These are phyloP conservation scores for Paramacrobiotus metropolitanus DNA, from an alignment of 1,140 invertebrate genomes.

Conservation along the genomic window DNA sequence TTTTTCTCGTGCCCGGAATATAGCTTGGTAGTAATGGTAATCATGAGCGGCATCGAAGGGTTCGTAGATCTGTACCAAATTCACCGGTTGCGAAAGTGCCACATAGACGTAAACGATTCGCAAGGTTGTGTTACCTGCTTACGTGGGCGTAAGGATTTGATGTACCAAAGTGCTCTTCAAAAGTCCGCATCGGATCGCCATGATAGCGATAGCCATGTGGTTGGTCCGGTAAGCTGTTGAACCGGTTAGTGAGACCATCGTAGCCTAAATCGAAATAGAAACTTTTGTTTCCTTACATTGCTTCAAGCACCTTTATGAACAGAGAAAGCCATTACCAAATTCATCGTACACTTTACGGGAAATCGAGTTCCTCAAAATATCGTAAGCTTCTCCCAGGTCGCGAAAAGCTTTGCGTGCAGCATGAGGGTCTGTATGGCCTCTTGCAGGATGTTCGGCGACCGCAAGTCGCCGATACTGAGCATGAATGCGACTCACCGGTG, in stretches of 20 bases:
- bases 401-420: not conserved
- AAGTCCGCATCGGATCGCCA: not conserved
- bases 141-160: not conserved
- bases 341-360: not conserved
- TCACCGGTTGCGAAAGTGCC: not conserved
- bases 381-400: not conserved
- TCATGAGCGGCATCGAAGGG: not conserved
- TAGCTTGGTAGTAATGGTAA: not conserved
- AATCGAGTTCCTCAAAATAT: not conserved
- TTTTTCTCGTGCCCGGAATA: not conserved
- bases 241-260: not conserved
- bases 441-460: not conserved
- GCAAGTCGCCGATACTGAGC: not conserved
- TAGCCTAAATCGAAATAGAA: not conserved
- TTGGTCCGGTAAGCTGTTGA: not conserved
- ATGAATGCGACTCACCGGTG: not conserved
- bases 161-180: not conserved
- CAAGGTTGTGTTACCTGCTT: not conserved
- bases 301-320: not conserved
- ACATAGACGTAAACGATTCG: not conserved
- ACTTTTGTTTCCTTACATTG: not conserved
- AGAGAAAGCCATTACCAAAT: not conserved
- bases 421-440: not conserved
- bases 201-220: slow-evolving; percentile 1
- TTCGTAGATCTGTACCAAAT: not conserved